Evolutionary conservation across 2,888 invertebrate species (phyloP).

Genomic region (Exocentrus adspersus): DNA sequence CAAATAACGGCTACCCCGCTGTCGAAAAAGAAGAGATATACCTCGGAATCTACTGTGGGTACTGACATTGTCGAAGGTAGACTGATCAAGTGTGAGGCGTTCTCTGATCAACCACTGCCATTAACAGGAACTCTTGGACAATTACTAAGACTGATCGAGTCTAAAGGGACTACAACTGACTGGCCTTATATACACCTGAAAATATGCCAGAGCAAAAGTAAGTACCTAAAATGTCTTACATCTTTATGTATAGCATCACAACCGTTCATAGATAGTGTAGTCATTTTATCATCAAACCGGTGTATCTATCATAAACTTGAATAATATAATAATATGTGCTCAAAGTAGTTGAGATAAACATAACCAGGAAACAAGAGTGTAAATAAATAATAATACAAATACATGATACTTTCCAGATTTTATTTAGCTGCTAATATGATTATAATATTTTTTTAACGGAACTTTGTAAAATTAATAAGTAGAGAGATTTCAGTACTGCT

Average conservation of each 20-base stretch:
- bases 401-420: too few relatives aligned
- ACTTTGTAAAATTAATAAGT: too few relatives aligned
- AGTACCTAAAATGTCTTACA: too few relatives aligned
- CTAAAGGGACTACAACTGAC: slow-evolving; percentile 56
- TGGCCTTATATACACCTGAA: slow-evolving; percentile 62
- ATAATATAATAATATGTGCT: not conserved
- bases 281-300: too few relatives aligned
- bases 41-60: slow-evolving; percentile 32
- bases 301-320: too few relatives aligned
- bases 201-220: slow-evolving; percentile 60
- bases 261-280: too few relatives aligned
- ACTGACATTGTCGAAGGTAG: slow-evolving; percentile 58
- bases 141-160: slow-evolving; percentile 58
- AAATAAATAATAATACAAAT: too few relatives aligned
- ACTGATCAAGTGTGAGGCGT: slow-evolving; percentile 57
- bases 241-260: too few relatives aligned
- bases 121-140: slow-evolving; percentile 60
- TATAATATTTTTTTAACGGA: too few relatives aligned
- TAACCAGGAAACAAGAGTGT: not conserved
- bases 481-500: too few relatives aligned
- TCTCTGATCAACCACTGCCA: slow-evolving; percentile 59
- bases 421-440: too few relatives aligned
- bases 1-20: slow-evolving; percentile 61
- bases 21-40: slow-evolving; percentile 59
- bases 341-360: not conserved